Evolutionary conservation across 2,797 vertebrate genomes (phyloP).

Genomic region (Neomorphus geoffroyi): DNA sequence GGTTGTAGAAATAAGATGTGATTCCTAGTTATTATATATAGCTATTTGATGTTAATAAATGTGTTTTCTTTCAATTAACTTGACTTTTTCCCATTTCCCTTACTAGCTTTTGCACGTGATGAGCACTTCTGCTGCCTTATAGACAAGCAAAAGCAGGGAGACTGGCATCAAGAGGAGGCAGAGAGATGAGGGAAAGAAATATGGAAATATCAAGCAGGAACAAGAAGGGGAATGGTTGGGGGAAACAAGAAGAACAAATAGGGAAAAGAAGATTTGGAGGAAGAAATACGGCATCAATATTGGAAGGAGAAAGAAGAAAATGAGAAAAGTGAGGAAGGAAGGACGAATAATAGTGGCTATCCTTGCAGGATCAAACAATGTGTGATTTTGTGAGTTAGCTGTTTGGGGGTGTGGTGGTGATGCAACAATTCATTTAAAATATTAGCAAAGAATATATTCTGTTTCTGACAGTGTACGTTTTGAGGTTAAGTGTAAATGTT

Average conservation of each 20-base stretch:
- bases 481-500: background rate
- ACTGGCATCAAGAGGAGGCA: conserved; percentile 7
- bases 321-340: background rate
- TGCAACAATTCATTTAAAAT: background rate
- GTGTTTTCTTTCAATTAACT: background rate
- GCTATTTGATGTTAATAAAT: background rate
- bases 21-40: background rate
- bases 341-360: background rate
- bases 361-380: background rate
- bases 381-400: background rate
- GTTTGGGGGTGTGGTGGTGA: background rate
- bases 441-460: background rate
- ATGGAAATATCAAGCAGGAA: background rate
- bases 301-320: background rate
- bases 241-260: background rate
- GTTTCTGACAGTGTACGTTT: background rate
- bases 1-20: background rate
- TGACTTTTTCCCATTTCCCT: conserved; percentile 18
- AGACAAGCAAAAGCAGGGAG: background rate
- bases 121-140: background rate
- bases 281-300: background rate
- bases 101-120: conserved; percentile 1
- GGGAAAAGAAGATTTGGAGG: background rate
- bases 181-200: background rate
- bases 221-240: background rate